A percentile compares a stretch with the other conserved stretches of the same genome.
phyloP scores from a whole-genome alignment of 2,113 vertebrate genomes.

The Mobula hypostoma region DNA sequence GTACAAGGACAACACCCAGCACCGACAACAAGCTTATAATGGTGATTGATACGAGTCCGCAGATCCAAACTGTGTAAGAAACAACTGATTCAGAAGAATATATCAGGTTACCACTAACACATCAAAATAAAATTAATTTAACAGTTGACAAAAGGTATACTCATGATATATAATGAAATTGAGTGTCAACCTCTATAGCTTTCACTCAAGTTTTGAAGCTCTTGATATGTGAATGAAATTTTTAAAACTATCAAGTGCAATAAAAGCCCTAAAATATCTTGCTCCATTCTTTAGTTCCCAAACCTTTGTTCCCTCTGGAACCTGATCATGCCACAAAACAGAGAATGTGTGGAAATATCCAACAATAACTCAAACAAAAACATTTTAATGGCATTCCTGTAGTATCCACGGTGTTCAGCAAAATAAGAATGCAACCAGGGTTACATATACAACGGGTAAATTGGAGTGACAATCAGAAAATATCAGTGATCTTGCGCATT shows the following conservation, averaged over 20 bases:
- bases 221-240: neutral
- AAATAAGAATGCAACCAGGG: neutral
- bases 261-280: neutral
- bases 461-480: neutral
- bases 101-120: constrained; percentile 3
- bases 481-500: neutral
- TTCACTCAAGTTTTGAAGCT: neutral
- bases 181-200: neutral
- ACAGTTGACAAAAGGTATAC: neutral
- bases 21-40: constrained; percentile 95
- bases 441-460: neutral
- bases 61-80: constrained; percentile 72
- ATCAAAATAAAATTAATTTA: neutral
- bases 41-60: constrained; percentile 92
- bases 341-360: neutral
- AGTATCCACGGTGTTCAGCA: neutral
- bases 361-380: neutral
- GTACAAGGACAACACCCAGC: constrained; percentile 87
- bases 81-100: constrained; percentile 38
- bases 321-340: neutral
- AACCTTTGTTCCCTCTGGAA: neutral
- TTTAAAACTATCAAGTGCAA: neutral
- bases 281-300: neutral
- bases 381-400: neutral
- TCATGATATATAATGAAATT: neutral